Percentiles rank a stretch among this genome's conserved stretches.
Evolutionary conservation across 2,113 vertebrate genomes (phyloP).

Genomic region (Oryzias melastigma): DNA sequence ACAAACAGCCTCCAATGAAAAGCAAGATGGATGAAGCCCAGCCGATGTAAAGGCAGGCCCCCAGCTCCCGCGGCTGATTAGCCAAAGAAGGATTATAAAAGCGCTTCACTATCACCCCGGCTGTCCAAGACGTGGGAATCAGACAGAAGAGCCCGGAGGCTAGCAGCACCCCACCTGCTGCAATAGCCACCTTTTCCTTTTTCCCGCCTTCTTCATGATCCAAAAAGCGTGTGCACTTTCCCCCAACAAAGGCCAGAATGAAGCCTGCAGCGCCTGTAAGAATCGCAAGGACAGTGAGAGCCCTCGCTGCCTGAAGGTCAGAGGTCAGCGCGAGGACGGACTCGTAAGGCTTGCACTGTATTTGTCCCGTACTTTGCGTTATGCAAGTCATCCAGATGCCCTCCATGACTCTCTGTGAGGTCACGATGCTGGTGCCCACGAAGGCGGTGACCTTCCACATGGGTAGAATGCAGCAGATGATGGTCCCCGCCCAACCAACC

Average conservation of each 20-base stretch:
- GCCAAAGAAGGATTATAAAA: conserved; percentile 85
- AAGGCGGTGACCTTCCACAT: conserved; percentile 91
- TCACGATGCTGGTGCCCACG: conserved; percentile 87
- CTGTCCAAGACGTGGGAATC: conserved; percentile 85
- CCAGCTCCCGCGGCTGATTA: conserved; percentile 85
- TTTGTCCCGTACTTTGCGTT: conserved; percentile 89
- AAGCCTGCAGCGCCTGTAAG: conserved; percentile 76
- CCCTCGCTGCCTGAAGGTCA: conserved; percentile 86
- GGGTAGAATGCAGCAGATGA: conserved; percentile 84
- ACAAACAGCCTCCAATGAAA: conserved; percentile 83
- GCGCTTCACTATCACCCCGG: conserved; percentile 79
- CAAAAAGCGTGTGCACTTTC: conserved; percentile 92
- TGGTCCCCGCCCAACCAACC: conserved; percentile 84
- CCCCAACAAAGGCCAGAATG: conserved; percentile 82
- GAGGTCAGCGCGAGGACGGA: conserved; percentile 81
- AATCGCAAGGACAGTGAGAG: conserved; percentile 81
- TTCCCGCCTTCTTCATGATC: conserved; percentile 64
- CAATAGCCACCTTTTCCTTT: conserved; percentile 81
- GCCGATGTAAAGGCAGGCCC: conserved; percentile 86
- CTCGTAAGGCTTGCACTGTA: conserved; percentile 89
- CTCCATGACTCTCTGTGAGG: conserved; percentile 87
- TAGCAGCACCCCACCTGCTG: conserved; percentile 78
- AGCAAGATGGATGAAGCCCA: conserved; percentile 84
- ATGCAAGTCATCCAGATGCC: conserved; percentile 96
- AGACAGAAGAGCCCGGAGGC: conserved; percentile 78